Conservation (phyloP, 2,888 invertebrate genomes). For the Augochlorella aurata region DNA sequence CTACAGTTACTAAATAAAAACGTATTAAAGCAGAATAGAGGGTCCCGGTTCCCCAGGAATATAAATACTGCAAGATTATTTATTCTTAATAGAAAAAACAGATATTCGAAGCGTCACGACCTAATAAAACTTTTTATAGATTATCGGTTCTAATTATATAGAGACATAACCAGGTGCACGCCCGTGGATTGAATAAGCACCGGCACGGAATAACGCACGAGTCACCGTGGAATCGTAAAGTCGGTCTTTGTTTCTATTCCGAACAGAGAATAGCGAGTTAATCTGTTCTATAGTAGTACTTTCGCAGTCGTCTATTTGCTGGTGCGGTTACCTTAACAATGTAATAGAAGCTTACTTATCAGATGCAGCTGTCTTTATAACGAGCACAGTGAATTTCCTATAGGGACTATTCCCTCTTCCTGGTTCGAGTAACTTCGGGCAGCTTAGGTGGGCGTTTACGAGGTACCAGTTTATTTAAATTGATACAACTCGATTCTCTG, state of each 20-base stretch:
- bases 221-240: background rate
- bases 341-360: constrained; percentile 19
- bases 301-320: constrained; percentile 10
- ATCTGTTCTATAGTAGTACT: background rate
- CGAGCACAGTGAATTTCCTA: constrained; percentile 33
- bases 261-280: background rate
- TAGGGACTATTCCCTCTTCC: constrained; percentile 37
- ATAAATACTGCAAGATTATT: background rate
- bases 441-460: constrained; percentile 54
- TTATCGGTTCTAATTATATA: background rate
- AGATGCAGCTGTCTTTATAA: constrained; percentile 25
- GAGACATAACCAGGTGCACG: background rate
- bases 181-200: background rate
- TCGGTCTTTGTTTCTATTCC: background rate
- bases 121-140: background rate
- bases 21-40: no score
- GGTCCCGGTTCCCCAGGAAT: no score
- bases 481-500: constrained; percentile 44
- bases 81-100: background rate
- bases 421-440: constrained; percentile 30
- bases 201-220: background rate
- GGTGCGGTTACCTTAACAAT: background rate
- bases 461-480: constrained; percentile 54
- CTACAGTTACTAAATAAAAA: no score
- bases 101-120: background rate